These are phyloP conservation scores for Trachelus troglodyta DNA, from an alignment of 2,888 invertebrate species.

Conservation along the genomic window DNA sequence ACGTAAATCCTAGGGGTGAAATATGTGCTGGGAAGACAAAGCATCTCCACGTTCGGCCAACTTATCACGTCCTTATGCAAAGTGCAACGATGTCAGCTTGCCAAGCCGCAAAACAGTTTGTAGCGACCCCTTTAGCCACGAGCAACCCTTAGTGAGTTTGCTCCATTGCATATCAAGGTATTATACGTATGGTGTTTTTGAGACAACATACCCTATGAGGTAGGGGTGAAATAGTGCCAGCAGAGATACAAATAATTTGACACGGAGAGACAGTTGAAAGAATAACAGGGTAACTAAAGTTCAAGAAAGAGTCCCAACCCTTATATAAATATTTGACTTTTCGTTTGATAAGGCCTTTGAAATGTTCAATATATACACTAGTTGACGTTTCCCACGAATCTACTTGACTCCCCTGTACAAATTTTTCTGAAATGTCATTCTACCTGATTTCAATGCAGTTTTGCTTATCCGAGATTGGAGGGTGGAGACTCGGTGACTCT, in stretches of 20 bases:
- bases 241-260: neutral
- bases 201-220: neutral
- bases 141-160: neutral
- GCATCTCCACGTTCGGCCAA: conserved; percentile 20
- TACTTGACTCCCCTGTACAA: neutral
- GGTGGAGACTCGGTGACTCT: neutral
- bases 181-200: neutral
- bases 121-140: conserved; percentile 6
- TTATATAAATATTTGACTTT: neutral
- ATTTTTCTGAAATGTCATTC: neutral
- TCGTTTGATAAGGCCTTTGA: neutral
- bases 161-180: neutral
- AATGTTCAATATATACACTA: neutral
- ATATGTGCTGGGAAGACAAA: conserved; percentile 23
- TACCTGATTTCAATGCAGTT: neutral
- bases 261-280: neutral
- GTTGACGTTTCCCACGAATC: neutral
- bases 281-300: no score
- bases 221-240: neutral
- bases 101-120: conserved; percentile 26
- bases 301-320: neutral
- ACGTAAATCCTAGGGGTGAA: conserved; percentile 17
- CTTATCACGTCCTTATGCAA: conserved; percentile 26
- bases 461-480: neutral
- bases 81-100: conserved; percentile 26